Evolutionary conservation across 2,888 invertebrate species (phyloP).

Genomic region (Apamea crenata): DNA sequence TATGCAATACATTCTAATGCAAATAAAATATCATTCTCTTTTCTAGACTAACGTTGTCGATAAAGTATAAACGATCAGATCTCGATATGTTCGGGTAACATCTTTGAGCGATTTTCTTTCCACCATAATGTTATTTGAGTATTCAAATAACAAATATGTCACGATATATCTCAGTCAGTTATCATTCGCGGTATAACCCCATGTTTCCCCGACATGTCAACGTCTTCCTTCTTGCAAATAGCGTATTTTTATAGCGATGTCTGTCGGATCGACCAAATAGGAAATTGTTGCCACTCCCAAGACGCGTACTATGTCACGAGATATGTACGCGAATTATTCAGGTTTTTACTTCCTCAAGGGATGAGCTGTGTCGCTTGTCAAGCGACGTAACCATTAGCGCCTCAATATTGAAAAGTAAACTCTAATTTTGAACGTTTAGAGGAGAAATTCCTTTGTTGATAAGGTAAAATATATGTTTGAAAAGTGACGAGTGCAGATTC

Average conservation of each 20-base stretch:
- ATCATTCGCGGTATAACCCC: constrained; percentile 52
- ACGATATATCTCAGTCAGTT: constrained; percentile 58
- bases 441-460: constrained; percentile 54
- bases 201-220: constrained; percentile 65
- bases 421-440: constrained; percentile 44
- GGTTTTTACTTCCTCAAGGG: constrained; percentile 84
- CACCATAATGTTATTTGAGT: constrained; percentile 52
- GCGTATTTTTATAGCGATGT: constrained; percentile 79
- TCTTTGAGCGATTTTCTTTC: constrained; percentile 53
- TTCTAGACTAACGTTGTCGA: constrained; percentile 47
- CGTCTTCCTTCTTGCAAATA: constrained; percentile 79
- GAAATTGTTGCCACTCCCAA: constrained; percentile 84
- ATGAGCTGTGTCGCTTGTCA: constrained; percentile 73
- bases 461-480: constrained; percentile 70
- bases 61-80: constrained; percentile 57
- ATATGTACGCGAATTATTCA: constrained; percentile 86
- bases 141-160: constrained; percentile 50
- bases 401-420: constrained; percentile 44
- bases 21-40: constrained; percentile 53
- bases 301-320: constrained; percentile 82
- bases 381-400: constrained; percentile 72
- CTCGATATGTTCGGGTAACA: constrained; percentile 43
- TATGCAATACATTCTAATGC: constrained; percentile 64
- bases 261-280: constrained; percentile 81
- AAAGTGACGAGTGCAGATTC: constrained; percentile 76